Base-by-base conservation (phyloP, 2,797 vertebrate genomes). In the Microctenopoma lineatum region DNA sequence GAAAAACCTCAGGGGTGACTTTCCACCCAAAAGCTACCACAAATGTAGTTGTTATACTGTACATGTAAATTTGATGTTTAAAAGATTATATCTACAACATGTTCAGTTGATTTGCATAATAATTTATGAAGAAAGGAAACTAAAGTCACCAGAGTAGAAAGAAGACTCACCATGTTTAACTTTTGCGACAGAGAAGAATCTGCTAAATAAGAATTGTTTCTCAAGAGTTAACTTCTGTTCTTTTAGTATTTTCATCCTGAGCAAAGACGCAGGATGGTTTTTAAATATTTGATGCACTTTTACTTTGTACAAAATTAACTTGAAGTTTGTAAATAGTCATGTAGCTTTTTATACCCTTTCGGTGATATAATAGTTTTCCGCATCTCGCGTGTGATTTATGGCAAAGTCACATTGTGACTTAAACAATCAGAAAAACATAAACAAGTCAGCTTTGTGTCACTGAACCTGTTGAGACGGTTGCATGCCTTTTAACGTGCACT, bases 321-420 rank as follows among this genome's bases (percentile, higher is more conserved):
- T 95, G 93, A 94, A 94, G 89, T 90, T 90, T 94, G 92, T 94
- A 93, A 93, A 93, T 93, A 94, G 85, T 84, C 83, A 87, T 73
- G 73, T 89, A 86, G 56, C 66, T 88, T 90, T 83, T 89, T 87
- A 84, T 84, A 86, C 70, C 50, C 80, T 85, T 83, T 79, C 65
- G 69, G 47, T 79, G 75, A 66, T 68, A 62, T 80, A 32, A 60
- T 56, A 45, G 56, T 80, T 80, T 83, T 84, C 68, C 64, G 70
- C 78, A 81, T 81, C 85, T 84, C 84, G 58, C 70, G 75, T 46
- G 54, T 56, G 64, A 42, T 88, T 83, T 82, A 74, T 79, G 80
- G 76, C 78, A 21, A 21, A 21, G 83, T 91, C 87, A 82, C 73
- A 81, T 67, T 87, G 64, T 85, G 85, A 80, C 69, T 82, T 74